Conservation (phyloP, 2,888 invertebrate species). For the Altica lythri region DNA sequence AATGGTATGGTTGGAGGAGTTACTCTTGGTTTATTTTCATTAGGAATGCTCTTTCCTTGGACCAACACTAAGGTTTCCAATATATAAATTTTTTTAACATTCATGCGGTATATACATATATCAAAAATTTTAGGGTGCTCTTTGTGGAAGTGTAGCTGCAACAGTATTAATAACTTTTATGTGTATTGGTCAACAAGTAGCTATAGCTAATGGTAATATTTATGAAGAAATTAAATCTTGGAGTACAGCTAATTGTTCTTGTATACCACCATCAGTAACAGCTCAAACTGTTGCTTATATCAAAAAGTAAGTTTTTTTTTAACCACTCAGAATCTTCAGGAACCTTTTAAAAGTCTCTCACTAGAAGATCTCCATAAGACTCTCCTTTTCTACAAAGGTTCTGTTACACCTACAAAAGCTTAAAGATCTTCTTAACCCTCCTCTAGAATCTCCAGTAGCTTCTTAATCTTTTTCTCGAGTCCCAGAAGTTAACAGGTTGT, state of each 20-base stretch:
- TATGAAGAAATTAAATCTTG: conserved; percentile 57
- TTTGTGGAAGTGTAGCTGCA: conserved; percentile 67
- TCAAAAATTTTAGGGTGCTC: conserved; percentile 62
- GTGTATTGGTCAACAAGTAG: conserved; percentile 70
- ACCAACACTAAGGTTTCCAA: conserved; percentile 73
- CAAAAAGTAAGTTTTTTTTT: conserved; percentile 17
- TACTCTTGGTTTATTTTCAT: conserved; percentile 81
- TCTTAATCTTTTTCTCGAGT: too few species aligned
- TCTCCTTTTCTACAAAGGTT: not conserved
- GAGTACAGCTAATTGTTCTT: conserved; percentile 62
- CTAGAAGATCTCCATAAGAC: too few species aligned
- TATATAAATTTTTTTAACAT: conserved; percentile 11
- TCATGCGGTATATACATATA: not conserved
- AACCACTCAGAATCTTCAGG: not conserved
- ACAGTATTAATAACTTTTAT: conserved; percentile 66
- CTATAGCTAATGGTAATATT: conserved; percentile 58
- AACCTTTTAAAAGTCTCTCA: not conserved
- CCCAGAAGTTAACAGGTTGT: too few species aligned
- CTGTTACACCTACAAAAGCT: not conserved
- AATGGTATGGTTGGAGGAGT: conserved; percentile 91
- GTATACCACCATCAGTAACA: conserved; percentile 48
- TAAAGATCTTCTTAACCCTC: not conserved
- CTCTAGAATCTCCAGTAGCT: too few species aligned
- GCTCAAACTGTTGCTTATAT: not conserved
- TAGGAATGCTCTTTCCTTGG: conserved; percentile 89